phyloP scores from a whole-genome alignment of 2,888 invertebrate genomes.

The Drosophila bunnanda region DNA sequence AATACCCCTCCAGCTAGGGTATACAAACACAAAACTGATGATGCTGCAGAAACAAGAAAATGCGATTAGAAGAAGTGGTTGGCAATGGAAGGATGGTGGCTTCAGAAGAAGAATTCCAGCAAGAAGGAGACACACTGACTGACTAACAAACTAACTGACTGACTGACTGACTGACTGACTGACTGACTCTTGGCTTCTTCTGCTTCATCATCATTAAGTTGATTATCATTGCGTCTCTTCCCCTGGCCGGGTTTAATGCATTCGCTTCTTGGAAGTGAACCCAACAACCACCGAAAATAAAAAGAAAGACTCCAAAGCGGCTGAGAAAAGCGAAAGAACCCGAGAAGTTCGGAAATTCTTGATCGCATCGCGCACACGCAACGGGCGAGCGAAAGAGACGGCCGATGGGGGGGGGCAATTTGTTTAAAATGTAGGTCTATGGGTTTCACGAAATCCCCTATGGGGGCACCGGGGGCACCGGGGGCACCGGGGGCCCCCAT shows the following conservation, averaged over 20 bases:
- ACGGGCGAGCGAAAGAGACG: constrained; percentile 32
- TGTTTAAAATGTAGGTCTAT: constrained; percentile 84
- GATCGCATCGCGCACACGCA: constrained; percentile 70
- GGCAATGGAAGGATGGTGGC: constrained; percentile 21
- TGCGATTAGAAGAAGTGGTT: constrained; percentile 64
- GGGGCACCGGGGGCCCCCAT: constrained; percentile 43
- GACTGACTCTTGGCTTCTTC: constrained; percentile 35
- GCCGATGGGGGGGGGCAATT: constrained; percentile 66
- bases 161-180: constrained; percentile 46
- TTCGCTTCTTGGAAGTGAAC: constrained; percentile 71
- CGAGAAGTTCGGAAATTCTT: constrained; percentile 60
- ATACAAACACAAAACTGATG: constrained; percentile 62
- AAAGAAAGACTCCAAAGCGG: constrained; percentile 39
- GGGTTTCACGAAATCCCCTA: constrained; percentile 81
- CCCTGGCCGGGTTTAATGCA: constrained; percentile 50
- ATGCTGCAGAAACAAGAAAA: constrained; percentile 73
- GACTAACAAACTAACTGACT: constrained; percentile 52
- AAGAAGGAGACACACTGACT: constrained; percentile 52
- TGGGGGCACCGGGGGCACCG: constrained; percentile 46
- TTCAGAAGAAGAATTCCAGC: constrained; percentile 29
- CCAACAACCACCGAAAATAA: constrained; percentile 63
- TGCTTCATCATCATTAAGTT: constrained; percentile 46
- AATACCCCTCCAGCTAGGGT: constrained; percentile 7
- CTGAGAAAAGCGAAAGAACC: constrained; percentile 52
- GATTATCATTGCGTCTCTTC: constrained; percentile 36